Base-by-base conservation (phyloP, 2,888 invertebrate species). In the Lycophotia porphyrea region DNA sequence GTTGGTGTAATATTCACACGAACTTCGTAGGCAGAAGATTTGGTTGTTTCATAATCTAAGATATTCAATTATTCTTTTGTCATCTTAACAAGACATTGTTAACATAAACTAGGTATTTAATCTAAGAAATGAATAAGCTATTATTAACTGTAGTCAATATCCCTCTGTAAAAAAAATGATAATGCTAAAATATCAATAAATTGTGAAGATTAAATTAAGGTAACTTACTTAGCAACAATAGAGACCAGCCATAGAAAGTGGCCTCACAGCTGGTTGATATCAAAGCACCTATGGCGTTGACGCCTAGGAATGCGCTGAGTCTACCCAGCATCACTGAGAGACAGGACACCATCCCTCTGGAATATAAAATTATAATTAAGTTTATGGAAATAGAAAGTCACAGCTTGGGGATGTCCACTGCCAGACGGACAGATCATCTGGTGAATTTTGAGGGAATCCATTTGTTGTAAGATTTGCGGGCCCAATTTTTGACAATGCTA, bases 271-370 rank as follows among this genome's bases (percentile, higher is more conserved):
- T 96, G 49, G 94, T 94, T 55, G 97, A 97, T 85, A 98, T 96
- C 21, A 97, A 94, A 61, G 97, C 95, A 8, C 98, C 98, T 76
- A 98, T 97, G 0, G 97, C 95, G 74, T 97, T 93, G 82, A 97
- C 98, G 31, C 97, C 97, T 0, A 97, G 89, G 88, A 97, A 97
- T 0, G 97, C 97, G 36, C 97, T 97, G 24, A 97, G 91, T 74
- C 98, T 95, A 5, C 98, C 98, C 76, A 97, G 92, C 93, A 97
- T 97, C 84, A 97, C 97, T 3, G 97, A 97, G 42, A 97, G 91
- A 83, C 97, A 97, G 3, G 98, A 96, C 0, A 97, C 97, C 92
- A 97, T 97, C 0, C 97, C 97, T 85, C 97, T 97, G 91, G 4
- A 85, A 88, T 34, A 60, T 66, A 78, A 71, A 65, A 55, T 61